Evolutionary conservation across 2,113 vertebrate genomes (phyloP), one percentile per base, ranked within the genome.

Genomic region (Heptranchias perlo): DNA sequence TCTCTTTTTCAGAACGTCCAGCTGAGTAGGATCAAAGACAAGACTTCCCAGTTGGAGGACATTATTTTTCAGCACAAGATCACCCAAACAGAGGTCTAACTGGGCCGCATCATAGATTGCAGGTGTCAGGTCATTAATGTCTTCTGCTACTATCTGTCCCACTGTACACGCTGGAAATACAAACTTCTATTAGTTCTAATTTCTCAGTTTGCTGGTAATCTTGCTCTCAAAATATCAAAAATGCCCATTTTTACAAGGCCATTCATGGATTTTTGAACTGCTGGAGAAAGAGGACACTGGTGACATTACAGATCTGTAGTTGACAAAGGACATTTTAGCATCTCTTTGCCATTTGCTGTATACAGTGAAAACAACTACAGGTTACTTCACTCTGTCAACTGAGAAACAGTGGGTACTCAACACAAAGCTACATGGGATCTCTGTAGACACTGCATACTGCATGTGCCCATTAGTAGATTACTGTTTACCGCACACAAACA

Each of bases 41-140:
- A 62, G 87, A 0, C 39, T 7, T 54, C 97, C 76, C 96, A 98
- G 44, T 0, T 0, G 35, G 54, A 96, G 0, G 96, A 98, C 97
- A 96, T 96, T 97, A 89, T 95, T 23, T 18, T 96, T 82, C 18
- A 98, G 21, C 11, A 97, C 96, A 0, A 0, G 91, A 0, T 39
- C 54, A 13, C 96, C 96, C 96, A 98, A 96, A 96, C 97, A 98
- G 0, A 96, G 91, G 14, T 97, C 23, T 0, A 98, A 96, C 96
- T 98, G 23, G 1, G 96, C 94, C 0, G 0, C 7, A 65, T 78
- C 0, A 0, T 97, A 98, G n/a, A 0, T 0, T 0, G 97, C 0
- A 25, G 82, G 0, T 0, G 96, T 0, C 4, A 47, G 0, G 0
- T 97, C 65, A 0, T 0, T 0, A 14, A 97, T 4, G 0, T 23